These are phyloP conservation scores for Cryptomyrus ogoouensis DNA, from an alignment of 2,113 vertebrate genomes.

Conservation along the genomic window DNA sequence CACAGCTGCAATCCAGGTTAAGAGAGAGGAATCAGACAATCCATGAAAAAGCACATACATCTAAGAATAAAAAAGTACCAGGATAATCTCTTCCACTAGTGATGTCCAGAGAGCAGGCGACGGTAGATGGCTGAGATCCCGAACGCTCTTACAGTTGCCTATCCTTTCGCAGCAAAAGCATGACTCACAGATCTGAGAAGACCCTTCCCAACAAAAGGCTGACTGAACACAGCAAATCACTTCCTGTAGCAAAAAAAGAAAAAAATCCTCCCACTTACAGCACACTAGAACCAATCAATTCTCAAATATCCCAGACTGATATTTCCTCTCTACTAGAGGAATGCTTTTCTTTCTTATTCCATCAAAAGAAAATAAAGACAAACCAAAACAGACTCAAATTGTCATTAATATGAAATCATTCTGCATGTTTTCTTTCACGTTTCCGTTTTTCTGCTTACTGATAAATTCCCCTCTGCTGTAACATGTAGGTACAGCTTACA, in stretches of 20 bases:
- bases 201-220: conserved; percentile 99
- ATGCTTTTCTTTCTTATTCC: conserved; percentile 49
- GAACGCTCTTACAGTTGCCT: conserved; percentile 75
- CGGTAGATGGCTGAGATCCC: conserved; percentile 68
- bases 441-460: neutral
- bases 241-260: conserved; percentile 82
- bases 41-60: conserved; percentile 52
- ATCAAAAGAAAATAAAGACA: conserved; percentile 38
- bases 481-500: conserved; percentile 6
- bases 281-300: conserved; percentile 89
- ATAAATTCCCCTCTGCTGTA: conserved; percentile 15
- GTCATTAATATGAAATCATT: conserved; percentile 23
- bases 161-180: conserved; percentile 88
- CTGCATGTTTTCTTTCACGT: conserved; percentile 7
- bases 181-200: conserved; percentile 97
- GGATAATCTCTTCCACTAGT: conserved; percentile 42
- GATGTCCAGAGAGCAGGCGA: conserved; percentile 60
- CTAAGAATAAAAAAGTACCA: conserved; percentile 39
- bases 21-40: conserved; percentile 46
- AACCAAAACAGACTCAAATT: conserved; percentile 31
- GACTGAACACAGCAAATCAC: conserved; percentile 97
- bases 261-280: conserved; percentile 85
- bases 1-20: conserved; percentile 54
- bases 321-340: conserved; percentile 56
- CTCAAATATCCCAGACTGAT: conserved; percentile 75